Percentiles rank a stretch among this genome's conserved stretches.
Conservation (phyloP, 2,113 vertebrate genomes). For the Mirza zaza region DNA sequence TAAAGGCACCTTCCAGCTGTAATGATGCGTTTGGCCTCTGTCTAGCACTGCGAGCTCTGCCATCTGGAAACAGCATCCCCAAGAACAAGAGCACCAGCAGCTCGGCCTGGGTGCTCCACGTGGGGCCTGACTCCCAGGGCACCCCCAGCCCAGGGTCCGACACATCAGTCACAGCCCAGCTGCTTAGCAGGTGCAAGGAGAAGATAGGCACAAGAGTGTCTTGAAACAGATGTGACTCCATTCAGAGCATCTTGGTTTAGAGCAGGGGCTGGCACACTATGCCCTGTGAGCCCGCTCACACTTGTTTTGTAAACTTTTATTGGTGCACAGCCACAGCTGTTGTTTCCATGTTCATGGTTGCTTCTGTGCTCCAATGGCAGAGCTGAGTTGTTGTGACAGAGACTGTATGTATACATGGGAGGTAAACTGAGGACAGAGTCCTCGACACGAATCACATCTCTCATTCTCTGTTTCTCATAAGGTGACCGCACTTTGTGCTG, state of each 20-base stretch:
- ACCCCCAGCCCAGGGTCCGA: neutral
- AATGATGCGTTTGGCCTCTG: neutral
- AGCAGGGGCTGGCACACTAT: neutral
- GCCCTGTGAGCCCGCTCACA: neutral
- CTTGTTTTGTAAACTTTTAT: neutral
- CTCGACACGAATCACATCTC: neutral
- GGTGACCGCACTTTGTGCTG: neutral
- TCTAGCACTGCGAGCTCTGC: neutral
- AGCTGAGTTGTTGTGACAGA: neutral
- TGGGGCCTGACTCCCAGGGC: neutral
- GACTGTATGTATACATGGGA: neutral
- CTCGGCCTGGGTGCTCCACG: neutral
- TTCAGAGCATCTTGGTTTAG: neutral
- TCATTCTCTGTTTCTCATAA: neutral
- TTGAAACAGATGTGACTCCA: neutral
- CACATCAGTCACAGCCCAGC: neutral
- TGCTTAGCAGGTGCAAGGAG: neutral
- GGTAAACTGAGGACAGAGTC: neutral
- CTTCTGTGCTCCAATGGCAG: neutral
- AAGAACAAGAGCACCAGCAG: neutral
- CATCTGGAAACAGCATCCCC: neutral
- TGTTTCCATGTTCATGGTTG: neutral
- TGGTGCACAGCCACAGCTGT: neutral
- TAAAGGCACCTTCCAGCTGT: neutral
- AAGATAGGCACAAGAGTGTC: neutral